Percentiles rank a stretch among this genome's conserved stretches.
Evolutionary conservation across 2,113 vertebrate genomes (phyloP).

Genomic region (Amia ocellicauda): DNA sequence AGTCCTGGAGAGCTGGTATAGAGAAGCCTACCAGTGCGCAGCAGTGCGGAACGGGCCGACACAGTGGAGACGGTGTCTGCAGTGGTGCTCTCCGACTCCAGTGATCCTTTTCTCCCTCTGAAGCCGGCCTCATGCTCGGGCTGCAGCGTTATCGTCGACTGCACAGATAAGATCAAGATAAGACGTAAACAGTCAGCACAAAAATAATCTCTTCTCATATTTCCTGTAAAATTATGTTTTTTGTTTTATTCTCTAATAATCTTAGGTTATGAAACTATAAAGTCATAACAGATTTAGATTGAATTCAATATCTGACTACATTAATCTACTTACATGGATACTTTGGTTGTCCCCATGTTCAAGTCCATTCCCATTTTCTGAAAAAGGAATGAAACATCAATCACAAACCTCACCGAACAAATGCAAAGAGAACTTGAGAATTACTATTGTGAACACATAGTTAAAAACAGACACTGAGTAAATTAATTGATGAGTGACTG

Average conservation of each 20-base stretch:
- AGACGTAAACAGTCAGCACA: neutral
- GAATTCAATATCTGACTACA: slow-evolving; percentile 13
- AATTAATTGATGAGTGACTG: neutral
- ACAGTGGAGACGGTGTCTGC: slow-evolving; percentile 50
- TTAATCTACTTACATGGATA: slow-evolving; percentile 41
- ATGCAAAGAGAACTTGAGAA: neutral
- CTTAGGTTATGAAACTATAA: neutral
- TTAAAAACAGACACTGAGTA: neutral
- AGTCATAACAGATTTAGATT: slow-evolving; percentile 9
- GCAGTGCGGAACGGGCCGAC: slow-evolving; percentile 44
- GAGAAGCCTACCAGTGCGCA: slow-evolving; percentile 50
- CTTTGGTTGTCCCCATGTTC: slow-evolving; percentile 79
- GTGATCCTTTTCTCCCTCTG: slow-evolving; percentile 63
- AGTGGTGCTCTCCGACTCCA: slow-evolving; percentile 60
- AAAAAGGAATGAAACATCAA: slow-evolving; percentile 35
- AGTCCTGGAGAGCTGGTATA: no score
- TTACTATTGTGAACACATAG: neutral
- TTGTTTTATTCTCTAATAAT: neutral
- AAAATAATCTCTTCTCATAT: neutral
- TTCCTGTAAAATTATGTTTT: neutral
- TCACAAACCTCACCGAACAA: slow-evolving; percentile 41
- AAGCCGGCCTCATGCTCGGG: slow-evolving; percentile 66
- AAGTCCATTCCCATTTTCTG: slow-evolving; percentile 75
- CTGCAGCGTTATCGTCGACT: slow-evolving; percentile 66
- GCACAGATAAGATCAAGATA: slow-evolving; percentile 1